These are phyloP conservation scores for Rhinichthys osculus DNA, from an alignment of 2,797 vertebrate species.

Conservation along the genomic window DNA sequence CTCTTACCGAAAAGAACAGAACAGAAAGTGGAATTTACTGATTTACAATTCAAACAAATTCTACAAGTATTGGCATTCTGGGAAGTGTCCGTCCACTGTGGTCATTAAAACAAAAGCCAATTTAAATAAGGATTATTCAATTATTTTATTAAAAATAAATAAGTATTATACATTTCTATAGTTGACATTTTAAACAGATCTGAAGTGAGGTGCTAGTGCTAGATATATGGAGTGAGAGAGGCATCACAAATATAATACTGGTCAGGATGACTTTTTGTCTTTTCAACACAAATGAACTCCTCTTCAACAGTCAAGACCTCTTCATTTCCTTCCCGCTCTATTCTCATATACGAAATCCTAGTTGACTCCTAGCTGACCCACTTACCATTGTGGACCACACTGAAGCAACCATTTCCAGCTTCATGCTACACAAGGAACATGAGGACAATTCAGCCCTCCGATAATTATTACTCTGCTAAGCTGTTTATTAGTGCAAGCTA, in stretches of 20 bases:
- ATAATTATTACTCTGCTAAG: constrained; percentile 2
- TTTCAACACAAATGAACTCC: background rate
- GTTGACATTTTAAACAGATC: background rate
- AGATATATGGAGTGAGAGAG: background rate
- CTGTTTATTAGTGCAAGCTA: constrained; percentile 3
- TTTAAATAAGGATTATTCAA: background rate
- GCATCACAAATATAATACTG: background rate
- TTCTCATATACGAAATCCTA: background rate
- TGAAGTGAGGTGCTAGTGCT: background rate
- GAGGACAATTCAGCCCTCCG: background rate
- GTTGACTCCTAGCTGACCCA: background rate
- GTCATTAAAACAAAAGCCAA: background rate
- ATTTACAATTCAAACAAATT: background rate
- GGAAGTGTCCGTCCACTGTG: background rate
- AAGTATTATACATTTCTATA: background rate
- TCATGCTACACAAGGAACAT: background rate
- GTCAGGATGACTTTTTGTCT: background rate
- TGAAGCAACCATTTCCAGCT: background rate
- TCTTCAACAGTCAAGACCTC: background rate
- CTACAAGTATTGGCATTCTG: background rate
- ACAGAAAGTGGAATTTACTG: background rate
- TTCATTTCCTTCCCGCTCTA: background rate
- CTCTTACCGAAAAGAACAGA: background rate
- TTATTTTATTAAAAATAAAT: background rate
- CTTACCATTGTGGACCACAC: background rate